A percentile compares a stretch with the other conserved stretches of the same genome.
Evolutionary conservation across 2,888 invertebrate species (phyloP).

Genomic region (Arenicola marina): DNA sequence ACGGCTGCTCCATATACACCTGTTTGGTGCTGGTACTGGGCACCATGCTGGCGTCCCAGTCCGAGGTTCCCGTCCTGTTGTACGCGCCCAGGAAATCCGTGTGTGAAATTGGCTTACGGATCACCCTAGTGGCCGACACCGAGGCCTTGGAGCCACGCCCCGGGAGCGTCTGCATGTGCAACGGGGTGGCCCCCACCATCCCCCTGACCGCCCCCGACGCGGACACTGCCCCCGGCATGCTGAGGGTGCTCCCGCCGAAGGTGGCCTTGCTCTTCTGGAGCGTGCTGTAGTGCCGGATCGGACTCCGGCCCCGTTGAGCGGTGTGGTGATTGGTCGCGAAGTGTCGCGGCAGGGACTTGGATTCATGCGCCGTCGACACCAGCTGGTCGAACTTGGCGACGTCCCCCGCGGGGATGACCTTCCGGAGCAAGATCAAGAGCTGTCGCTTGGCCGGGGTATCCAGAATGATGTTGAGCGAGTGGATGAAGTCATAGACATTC

Average conservation of each 20-base stretch:
- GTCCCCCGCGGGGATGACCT: constrained; percentile 44
- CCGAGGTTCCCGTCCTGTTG: not conserved
- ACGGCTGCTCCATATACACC: not conserved
- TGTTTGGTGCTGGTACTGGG: constrained; percentile 5
- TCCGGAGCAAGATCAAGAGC: constrained; percentile 40
- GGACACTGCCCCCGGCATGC: not conserved
- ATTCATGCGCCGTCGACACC: not conserved
- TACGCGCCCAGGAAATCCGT: not conserved
- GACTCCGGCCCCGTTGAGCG: not conserved
- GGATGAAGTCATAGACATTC: constrained; percentile 46
- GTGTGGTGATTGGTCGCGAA: not conserved
- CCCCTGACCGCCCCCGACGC: not conserved
- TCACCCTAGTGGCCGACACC: not conserved
- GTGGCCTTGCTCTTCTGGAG: not conserved
- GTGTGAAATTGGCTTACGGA: not conserved
- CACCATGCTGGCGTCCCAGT: constrained; percentile 10
- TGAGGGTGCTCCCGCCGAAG: not conserved
- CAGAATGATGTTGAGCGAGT: constrained; percentile 41
- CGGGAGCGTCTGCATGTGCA: not conserved
- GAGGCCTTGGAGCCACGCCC: not conserved
- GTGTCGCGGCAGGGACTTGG: not conserved
- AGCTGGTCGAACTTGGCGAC: constrained; percentile 36
- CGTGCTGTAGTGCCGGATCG: not conserved
- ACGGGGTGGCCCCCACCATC: too few relatives aligned
- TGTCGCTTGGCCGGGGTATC: constrained; percentile 50